A percentile compares a stretch with the other conserved stretches of the same genome.
Evolutionary conservation across 2,888 invertebrate genomes (phyloP).

Genomic region (Agrotis segetum): DNA sequence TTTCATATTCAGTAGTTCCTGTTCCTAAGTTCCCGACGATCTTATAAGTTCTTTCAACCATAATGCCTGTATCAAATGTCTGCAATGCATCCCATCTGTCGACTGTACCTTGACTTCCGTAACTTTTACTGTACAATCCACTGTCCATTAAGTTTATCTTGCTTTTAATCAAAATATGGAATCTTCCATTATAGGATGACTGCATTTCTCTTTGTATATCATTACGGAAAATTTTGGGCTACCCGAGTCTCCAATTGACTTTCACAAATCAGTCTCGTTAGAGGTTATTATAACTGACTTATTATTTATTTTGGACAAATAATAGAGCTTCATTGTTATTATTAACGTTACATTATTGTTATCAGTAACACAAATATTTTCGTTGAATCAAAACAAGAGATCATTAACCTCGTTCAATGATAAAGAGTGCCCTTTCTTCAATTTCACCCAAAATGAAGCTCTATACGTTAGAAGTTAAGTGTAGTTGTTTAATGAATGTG

Average conservation of each 20-base stretch:
- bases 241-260: not conserved
- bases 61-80: conserved; percentile 31
- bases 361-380: conserved; percentile 31
- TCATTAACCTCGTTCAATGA: conserved; percentile 47
- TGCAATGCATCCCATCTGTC: conserved; percentile 18
- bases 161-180: not conserved
- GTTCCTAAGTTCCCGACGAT: conserved; percentile 11
- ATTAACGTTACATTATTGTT: conserved; percentile 19
- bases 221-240: conserved; percentile 18
- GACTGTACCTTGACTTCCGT: conserved; percentile 6
- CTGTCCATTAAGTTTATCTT: not conserved
- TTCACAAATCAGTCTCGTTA: conserved; percentile 7
- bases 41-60: conserved; percentile 24
- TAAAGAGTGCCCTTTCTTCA: conserved; percentile 49
- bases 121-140: not conserved
- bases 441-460: conserved; percentile 16
- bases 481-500: not conserved
- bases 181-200: conserved; percentile 11
- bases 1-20: not conserved
- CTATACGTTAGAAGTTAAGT: conserved; percentile 1
- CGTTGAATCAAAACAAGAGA: conserved; percentile 37
- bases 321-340: conserved; percentile 2
- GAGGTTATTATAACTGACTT: not conserved
- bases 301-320: conserved; percentile 1
- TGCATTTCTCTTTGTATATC: not conserved